phyloP scores from a whole-genome alignment of 2,113 vertebrate genomes.

The Gorilla gorilla region DNA sequence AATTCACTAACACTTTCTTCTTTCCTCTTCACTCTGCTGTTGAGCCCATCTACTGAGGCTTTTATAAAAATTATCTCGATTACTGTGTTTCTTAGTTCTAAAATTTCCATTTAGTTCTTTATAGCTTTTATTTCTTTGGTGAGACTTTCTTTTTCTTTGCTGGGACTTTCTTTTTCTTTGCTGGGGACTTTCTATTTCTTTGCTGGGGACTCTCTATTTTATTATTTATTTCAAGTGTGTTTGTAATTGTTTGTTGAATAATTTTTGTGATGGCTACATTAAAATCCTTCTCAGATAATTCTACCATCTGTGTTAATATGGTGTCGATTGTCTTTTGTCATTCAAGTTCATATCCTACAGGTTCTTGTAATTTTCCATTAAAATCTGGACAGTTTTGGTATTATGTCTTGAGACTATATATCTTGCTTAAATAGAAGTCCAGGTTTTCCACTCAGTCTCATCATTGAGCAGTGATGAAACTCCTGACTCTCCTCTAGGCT shows the following conservation, averaged over 20 bases:
- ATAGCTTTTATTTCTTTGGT: not conserved
- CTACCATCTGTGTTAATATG: not conserved
- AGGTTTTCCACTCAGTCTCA: not conserved
- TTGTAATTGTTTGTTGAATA: not conserved
- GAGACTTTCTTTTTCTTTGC: not conserved
- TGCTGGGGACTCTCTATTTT: not conserved
- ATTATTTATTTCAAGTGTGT: not conserved
- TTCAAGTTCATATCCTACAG: not conserved
- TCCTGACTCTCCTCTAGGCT: not conserved
- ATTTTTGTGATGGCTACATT: not conserved
- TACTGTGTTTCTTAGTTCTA: not conserved
- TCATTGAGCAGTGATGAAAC: not conserved
- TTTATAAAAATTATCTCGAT: not conserved
- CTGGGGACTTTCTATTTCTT: not conserved
- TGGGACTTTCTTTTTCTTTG: not conserved
- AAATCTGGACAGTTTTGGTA: not conserved
- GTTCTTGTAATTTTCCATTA: not conserved
- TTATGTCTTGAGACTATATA: not conserved
- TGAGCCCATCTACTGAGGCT: not conserved
- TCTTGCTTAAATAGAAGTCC: not conserved
- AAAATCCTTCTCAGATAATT: not conserved
- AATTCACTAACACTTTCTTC: not conserved
- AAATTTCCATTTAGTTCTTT: not conserved
- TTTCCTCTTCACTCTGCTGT: not conserved
- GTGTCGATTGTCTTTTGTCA: not conserved